phyloP scores from a whole-genome alignment of 2,797 vertebrate species.

The Sebastes aleutianus region DNA sequence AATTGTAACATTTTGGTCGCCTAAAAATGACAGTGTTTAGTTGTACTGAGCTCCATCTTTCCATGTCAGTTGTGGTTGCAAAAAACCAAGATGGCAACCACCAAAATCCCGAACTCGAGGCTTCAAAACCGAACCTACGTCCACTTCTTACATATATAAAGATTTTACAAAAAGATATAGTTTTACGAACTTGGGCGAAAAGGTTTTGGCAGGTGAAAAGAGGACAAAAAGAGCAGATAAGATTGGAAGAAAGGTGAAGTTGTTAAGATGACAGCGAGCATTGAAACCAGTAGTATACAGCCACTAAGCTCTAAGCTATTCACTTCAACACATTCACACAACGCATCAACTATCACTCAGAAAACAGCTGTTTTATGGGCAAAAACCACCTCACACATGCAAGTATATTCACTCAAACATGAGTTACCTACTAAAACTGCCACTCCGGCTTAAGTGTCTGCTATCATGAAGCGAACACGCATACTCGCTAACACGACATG shows the following conservation, averaged over 20 bases:
- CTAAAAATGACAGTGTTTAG: no score
- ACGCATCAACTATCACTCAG: not conserved
- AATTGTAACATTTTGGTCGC: no score
- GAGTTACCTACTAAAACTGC: conserved; percentile 15
- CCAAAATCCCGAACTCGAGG: no score
- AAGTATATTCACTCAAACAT: conserved; percentile 1
- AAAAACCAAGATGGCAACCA: no score
- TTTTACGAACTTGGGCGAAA: not conserved
- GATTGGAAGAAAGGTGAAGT: not conserved
- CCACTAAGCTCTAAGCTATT: not conserved
- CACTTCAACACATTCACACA: not conserved
- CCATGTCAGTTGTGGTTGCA: no score
- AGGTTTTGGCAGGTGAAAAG: not conserved
- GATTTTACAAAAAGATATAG: not conserved
- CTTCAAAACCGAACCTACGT: no score
- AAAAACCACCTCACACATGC: conserved; percentile 3
- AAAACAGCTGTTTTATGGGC: conserved; percentile 10
- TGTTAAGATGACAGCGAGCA: not conserved
- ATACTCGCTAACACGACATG: not conserved
- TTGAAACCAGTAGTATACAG: not conserved
- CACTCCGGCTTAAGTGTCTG: conserved; percentile 14
- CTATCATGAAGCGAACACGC: not conserved
- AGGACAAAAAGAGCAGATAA: not conserved
- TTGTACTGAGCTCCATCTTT: no score
- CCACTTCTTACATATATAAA: not conserved